A percentile compares a stretch with the other conserved stretches of the same genome.
Evolutionary conservation across 2,888 invertebrate species (phyloP).

Genomic region (Choreutis nemorana): DNA sequence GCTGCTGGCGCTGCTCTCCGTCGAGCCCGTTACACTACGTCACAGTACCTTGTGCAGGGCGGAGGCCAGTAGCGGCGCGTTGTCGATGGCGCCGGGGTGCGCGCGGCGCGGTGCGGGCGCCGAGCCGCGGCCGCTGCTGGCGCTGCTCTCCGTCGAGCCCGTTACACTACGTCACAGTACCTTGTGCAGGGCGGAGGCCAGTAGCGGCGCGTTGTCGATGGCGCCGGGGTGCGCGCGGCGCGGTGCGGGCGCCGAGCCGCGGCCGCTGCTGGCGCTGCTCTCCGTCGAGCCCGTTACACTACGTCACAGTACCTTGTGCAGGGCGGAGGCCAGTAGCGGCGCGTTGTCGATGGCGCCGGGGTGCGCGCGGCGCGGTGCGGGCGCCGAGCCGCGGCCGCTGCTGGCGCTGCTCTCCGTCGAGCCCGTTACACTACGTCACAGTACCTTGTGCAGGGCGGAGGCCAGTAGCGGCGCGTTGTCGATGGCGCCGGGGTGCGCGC

Average conservation of each 20-base stretch:
- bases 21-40: too few relatives aligned
- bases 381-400: too few relatives aligned
- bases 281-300: too few relatives aligned
- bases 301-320: conserved; percentile 58
- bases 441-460: conserved; percentile 68
- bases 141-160: too few relatives aligned
- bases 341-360: conserved; percentile 84
- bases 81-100: conserved; percentile 79
- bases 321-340: conserved; percentile 69
- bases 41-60: conserved; percentile 65
- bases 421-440: background rate
- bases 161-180: conserved; percentile 27
- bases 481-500: conserved; percentile 71
- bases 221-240: conserved; percentile 68
- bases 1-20: too few relatives aligned
- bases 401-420: too few relatives aligned
- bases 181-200: conserved; percentile 70
- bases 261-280: too few relatives aligned
- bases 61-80: conserved; percentile 72
- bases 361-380: conserved; percentile 19
- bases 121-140: too few relatives aligned
- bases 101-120: conserved; percentile 20
- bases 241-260: conserved; percentile 44
- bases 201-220: conserved; percentile 78
- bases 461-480: conserved; percentile 78